Evolutionary conservation across 2,888 invertebrate genomes (phyloP), one percentile per base, ranked within the genome.

Genomic region (Ditula angustiorana): DNA sequence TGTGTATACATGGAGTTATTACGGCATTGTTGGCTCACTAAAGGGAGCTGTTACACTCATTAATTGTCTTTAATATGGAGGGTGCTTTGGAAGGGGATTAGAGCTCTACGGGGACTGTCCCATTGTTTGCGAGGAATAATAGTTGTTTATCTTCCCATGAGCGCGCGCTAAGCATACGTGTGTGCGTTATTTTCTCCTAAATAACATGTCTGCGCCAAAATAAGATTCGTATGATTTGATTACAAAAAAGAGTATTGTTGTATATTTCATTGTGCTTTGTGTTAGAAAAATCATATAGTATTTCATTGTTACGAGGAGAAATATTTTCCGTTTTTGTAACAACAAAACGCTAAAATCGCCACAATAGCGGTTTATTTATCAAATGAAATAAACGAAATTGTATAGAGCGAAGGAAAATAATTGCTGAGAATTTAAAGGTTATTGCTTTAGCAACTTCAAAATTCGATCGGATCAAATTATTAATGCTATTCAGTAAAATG

Each of bases 11-110:
- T 87, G 84, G 79, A 86, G 84, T 87, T 89, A 89, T 86, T 81
- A 83, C 78, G 76, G 84, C 81, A 86, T 85, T 85, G 86, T 87
- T 86, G 82, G 85, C 81, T 86, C 79, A 77, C 82, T 82, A 81
- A 87, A 87, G 87, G 88, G 87, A 79, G 81, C 84, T 85, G 83
- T 83, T 83, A 87, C 86, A 87, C 77, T 85, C 90, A 91, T 92
- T 91, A 88, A 90, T 88, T 88, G 89, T 88, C 76, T 80, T 82
- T 87, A 87, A 89, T 86, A 81, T 80, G 78, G 75, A 84, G 82
- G 87, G 88, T 76, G 81, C 69, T 65, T 58, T 65, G 53, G 62
- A 65, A 80, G 81, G 85, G 86, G 83, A 83, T 83, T 81, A 81
- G 73, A 74, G 73, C 77, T 73, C 80, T 72, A 73, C 69, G 74